phyloP scores from a whole-genome alignment of 2,888 invertebrate genomes.

The Shargacucullia verbasci region DNA sequence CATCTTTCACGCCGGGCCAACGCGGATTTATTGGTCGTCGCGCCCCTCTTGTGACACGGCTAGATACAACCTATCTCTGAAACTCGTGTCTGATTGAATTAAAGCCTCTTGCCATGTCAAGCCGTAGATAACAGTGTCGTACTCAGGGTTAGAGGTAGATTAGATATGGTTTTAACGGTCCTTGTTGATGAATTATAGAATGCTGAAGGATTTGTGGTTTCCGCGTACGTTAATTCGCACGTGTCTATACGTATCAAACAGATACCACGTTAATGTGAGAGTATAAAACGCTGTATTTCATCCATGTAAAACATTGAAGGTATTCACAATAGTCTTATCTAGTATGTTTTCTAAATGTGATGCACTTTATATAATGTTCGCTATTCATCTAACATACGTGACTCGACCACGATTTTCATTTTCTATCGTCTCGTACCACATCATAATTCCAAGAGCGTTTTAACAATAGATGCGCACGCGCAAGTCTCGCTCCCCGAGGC shows the following conservation, averaged over 20 bases:
- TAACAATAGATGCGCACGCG: slow-evolving; percentile 63
- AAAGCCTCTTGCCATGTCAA: slow-evolving; percentile 70
- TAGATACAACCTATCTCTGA: slow-evolving; percentile 69
- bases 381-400: slow-evolving; percentile 46
- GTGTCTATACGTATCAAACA: slow-evolving; percentile 7
- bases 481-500: slow-evolving; percentile 67
- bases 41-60: slow-evolving; percentile 81
- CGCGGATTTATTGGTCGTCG: slow-evolving; percentile 85
- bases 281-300: slow-evolving; percentile 28
- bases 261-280: slow-evolving; percentile 40
- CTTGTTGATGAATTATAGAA: slow-evolving; percentile 53
- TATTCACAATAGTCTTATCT: slow-evolving; percentile 5
- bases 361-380: slow-evolving; percentile 43
- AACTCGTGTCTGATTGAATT: slow-evolving; percentile 71
- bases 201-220: slow-evolving; percentile 48
- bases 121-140: slow-evolving; percentile 64
- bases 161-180: slow-evolving; percentile 63
- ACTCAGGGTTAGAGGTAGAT: slow-evolving; percentile 58
- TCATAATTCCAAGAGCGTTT: slow-evolving; percentile 57
- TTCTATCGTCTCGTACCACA: slow-evolving; percentile 41
- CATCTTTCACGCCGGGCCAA: slow-evolving; percentile 82
- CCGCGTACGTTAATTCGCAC: slow-evolving; percentile 28
- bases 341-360: slow-evolving; percentile 46
- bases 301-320: slow-evolving; percentile 23
- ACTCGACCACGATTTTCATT: slow-evolving; percentile 44